phyloP scores from a whole-genome alignment of 2,888 invertebrate genomes.

The Scotopteryx bipunctaria region DNA sequence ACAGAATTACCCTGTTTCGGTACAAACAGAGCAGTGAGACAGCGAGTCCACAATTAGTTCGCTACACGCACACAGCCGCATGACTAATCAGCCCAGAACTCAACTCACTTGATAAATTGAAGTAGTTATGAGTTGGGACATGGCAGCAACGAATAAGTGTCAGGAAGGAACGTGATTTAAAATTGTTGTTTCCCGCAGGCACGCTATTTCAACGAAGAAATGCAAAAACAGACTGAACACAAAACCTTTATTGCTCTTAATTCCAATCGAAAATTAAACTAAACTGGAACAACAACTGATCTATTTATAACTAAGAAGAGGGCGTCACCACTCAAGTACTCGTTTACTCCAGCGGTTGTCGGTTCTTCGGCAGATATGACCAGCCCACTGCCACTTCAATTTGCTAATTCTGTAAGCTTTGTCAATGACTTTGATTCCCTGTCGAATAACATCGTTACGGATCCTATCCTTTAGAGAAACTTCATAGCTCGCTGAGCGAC shows the following conservation, averaged over 20 bases:
- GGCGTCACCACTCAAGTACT: too few relatives aligned
- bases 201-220: conserved; percentile 8
- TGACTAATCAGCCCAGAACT: conserved; percentile 22
- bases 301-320: too few relatives aligned
- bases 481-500: too few relatives aligned
- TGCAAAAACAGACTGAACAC: neutral
- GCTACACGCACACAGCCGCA: conserved; percentile 24
- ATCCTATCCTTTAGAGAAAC: too few relatives aligned
- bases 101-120: conserved; percentile 18
- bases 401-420: too few relatives aligned
- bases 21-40: conserved; percentile 17
- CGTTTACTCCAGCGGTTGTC: too few relatives aligned
- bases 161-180: conserved; percentile 25
- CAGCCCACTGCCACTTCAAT: too few relatives aligned
- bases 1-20: conserved; percentile 15
- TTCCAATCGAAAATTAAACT: neutral
- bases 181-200: conserved; percentile 9
- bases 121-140: conserved; percentile 28
- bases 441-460: too few relatives aligned
- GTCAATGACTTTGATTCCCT: too few relatives aligned
- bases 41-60: conserved; percentile 23
- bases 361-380: too few relatives aligned
- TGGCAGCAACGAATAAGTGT: conserved; percentile 21
- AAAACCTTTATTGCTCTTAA: neutral
- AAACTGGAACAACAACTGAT: too few relatives aligned